Conservation (phyloP, 1,140 invertebrate species). For the Drosophila bocki region DNA sequence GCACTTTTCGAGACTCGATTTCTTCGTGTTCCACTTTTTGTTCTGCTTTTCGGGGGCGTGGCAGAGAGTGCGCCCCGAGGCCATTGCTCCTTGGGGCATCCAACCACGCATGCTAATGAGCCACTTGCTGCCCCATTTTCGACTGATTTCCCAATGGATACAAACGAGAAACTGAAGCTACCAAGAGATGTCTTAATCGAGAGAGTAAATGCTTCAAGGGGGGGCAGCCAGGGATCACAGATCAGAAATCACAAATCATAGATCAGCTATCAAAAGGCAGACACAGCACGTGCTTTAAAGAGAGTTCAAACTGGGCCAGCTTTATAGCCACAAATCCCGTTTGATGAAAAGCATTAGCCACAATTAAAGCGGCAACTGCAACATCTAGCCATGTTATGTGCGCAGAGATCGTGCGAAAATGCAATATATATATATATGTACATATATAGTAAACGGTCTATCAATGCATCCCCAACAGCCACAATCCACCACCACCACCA, state of each 20-base stretch:
- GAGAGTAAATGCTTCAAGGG: not conserved
- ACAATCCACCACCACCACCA: not conserved
- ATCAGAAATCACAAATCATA: not conserved
- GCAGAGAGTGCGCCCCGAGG: slow-evolving; percentile 34
- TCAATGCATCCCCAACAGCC: slow-evolving; percentile 14
- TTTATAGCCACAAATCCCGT: slow-evolving; percentile 15
- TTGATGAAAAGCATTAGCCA: slow-evolving; percentile 39
- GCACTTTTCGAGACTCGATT: slow-evolving; percentile 30
- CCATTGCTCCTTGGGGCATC: slow-evolving; percentile 61
- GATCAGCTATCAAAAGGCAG: not conserved
- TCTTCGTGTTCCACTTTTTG: slow-evolving; percentile 60
- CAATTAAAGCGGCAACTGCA: slow-evolving; percentile 32
- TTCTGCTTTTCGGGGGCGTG: slow-evolving; percentile 12
- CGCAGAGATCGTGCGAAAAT: slow-evolving; percentile 43
- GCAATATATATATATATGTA: slow-evolving; percentile 5
- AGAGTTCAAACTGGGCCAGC: slow-evolving; percentile 7
- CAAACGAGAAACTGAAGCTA: not conserved
- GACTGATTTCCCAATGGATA: not conserved
- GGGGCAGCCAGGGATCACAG: not conserved
- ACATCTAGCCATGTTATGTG: slow-evolving; percentile 9
- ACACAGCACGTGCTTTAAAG: slow-evolving; percentile 14
- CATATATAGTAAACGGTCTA: slow-evolving; percentile 36
- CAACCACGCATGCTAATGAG: slow-evolving; percentile 64
- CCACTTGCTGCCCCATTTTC: slow-evolving; percentile 22
- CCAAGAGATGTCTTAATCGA: not conserved